phyloP scores from a whole-genome alignment of 2,888 invertebrate species.

The Cyaniris semiargus region DNA sequence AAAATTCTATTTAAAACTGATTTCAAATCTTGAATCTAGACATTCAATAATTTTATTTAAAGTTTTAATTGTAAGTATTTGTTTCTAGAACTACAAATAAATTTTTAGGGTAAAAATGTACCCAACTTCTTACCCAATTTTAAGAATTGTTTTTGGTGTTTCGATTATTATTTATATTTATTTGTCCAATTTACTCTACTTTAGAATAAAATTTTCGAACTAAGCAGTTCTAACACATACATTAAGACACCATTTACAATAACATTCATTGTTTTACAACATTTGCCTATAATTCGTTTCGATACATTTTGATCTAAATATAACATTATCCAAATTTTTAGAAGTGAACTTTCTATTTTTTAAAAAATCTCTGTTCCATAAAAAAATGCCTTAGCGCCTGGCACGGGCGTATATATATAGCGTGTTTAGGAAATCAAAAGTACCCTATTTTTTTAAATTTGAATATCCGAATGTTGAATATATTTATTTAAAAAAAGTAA shows the following conservation, averaged over 20 bases:
- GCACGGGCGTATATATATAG: too few species aligned
- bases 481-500: too few species aligned
- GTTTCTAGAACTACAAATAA: neutral
- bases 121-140: neutral
- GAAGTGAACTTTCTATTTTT: too few species aligned
- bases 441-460: too few species aligned
- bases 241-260: constrained; percentile 1
- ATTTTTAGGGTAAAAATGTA: neutral
- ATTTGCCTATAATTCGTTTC: neutral
- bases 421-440: too few species aligned
- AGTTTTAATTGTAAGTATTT: neutral
- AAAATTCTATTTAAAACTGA: neutral
- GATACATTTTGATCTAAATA: neutral
- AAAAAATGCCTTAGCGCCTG: too few species aligned
- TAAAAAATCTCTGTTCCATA: too few species aligned
- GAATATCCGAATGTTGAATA: too few species aligned
- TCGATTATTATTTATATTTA: neutral
- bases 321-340: too few species aligned
- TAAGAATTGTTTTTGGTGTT: constrained; percentile 9
- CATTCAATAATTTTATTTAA: neutral
- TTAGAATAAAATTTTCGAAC: neutral
- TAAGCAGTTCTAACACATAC: neutral
- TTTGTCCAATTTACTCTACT: neutral
- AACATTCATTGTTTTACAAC: neutral
- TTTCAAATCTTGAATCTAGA: neutral